Conservation (phyloP, 1,140 invertebrate genomes). For the Dysdera silvatica region DNA sequence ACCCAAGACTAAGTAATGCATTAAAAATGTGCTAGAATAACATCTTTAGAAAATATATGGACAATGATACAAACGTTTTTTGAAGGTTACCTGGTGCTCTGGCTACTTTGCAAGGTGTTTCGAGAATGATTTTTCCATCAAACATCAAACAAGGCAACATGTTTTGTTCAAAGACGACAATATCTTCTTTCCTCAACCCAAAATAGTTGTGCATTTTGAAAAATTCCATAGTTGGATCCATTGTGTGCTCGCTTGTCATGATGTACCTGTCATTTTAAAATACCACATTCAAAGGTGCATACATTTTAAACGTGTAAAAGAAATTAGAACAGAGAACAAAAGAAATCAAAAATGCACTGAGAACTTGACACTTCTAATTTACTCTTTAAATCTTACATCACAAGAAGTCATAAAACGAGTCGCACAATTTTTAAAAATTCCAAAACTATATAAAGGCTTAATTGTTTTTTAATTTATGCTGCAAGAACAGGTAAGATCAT, state of each 20-base stretch:
- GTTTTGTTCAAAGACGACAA: constrained; percentile 85
- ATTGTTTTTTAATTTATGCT: no score
- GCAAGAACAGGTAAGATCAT: no score
- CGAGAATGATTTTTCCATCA: constrained; percentile 86
- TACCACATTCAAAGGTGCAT: not conserved
- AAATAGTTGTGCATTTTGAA: constrained; percentile 77
- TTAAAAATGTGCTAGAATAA: no score
- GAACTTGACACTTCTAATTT: not conserved
- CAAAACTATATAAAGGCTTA: no score
- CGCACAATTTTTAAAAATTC: not conserved
- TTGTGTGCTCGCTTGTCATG: constrained; percentile 94
- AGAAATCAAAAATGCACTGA: not conserved
- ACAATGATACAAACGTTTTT: no score
- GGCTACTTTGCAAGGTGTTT: constrained; percentile 62
- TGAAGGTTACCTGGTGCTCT: constrained; percentile 78
- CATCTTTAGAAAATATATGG: no score
- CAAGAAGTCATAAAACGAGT: not conserved
- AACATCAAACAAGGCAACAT: constrained; percentile 89
- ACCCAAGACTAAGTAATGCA: no score
- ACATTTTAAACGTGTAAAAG: no score
- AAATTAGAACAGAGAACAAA: no score
- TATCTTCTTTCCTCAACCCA: constrained; percentile 70
- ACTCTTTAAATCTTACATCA: not conserved
- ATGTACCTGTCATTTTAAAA: constrained; percentile 59
- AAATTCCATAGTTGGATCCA: constrained; percentile 69